Conservation (phyloP, 2,888 invertebrate genomes). For the Chrysolina oricalcia region DNA sequence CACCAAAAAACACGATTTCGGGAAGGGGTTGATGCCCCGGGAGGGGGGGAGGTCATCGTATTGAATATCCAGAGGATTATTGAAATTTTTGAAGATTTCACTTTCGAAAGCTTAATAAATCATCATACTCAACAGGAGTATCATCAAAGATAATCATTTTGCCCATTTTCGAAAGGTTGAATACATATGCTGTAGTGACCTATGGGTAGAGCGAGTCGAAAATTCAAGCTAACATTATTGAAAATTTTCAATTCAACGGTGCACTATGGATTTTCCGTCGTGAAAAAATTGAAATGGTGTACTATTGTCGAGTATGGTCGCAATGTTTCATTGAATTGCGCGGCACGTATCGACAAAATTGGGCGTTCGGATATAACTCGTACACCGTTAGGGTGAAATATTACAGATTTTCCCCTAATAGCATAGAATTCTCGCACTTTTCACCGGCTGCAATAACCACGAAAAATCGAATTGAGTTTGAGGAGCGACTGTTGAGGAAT, state of each 20-base stretch:
- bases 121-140: too few relatives aligned
- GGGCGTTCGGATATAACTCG: slow-evolving; percentile 21
- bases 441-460: not conserved
- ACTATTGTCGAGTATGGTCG: not conserved
- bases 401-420: slow-evolving; percentile 18
- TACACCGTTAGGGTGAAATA: slow-evolving; percentile 15
- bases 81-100: too few relatives aligned
- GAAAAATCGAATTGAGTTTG: not conserved
- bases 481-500: not conserved
- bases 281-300: slow-evolving; percentile 2
- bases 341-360: slow-evolving; percentile 17
- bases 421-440: slow-evolving; percentile 1
- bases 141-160: too few relatives aligned
- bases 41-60: too few relatives aligned
- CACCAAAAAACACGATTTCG: too few relatives aligned
- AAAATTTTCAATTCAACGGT: not conserved
- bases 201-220: too few relatives aligned
- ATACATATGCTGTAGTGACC: too few relatives aligned
- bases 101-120: too few relatives aligned
- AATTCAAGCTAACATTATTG: too few relatives aligned
- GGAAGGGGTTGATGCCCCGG: too few relatives aligned
- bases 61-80: too few relatives aligned
- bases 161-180: too few relatives aligned
- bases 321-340: slow-evolving; percentile 4
- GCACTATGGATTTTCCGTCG: not conserved